A percentile compares a stretch with the other conserved stretches of the same genome.
Evolutionary conservation across 2,888 invertebrate genomes (phyloP).

Genomic region (Stenolophus ochropezus): DNA sequence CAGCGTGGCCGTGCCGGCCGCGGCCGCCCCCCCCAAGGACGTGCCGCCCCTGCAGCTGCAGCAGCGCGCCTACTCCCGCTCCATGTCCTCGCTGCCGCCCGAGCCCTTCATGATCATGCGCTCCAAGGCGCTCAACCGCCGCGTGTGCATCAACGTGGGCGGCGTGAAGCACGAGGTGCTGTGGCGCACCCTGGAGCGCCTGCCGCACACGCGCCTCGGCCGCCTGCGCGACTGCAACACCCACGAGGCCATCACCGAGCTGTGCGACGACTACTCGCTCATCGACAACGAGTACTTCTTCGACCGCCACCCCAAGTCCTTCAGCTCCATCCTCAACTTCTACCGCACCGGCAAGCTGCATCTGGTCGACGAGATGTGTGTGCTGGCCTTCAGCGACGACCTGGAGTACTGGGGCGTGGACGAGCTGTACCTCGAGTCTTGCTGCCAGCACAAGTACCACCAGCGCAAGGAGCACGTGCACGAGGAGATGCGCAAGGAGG

Average conservation of each 20-base stretch:
- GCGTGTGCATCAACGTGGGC: slow-evolving; percentile 95
- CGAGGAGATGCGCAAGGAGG: slow-evolving; percentile 99
- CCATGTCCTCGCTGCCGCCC: slow-evolving; percentile 93
- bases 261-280: slow-evolving; percentile 98
- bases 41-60: slow-evolving; percentile 83
- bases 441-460: slow-evolving; percentile 99
- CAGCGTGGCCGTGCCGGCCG: slow-evolving; percentile 64
- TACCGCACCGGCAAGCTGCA: slow-evolving; percentile 98
- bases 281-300: slow-evolving; percentile 99
- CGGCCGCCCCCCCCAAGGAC: slow-evolving; percentile 71
- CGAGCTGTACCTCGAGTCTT: slow-evolving; percentile 97
- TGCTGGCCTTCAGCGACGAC: slow-evolving; percentile 98
- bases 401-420: slow-evolving; percentile 99
- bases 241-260: slow-evolving; percentile 94
- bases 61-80: slow-evolving; percentile 76
- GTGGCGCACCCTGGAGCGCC: slow-evolving; percentile 94
- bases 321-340: slow-evolving; percentile 97
- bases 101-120: slow-evolving; percentile 98
- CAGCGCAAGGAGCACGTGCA: slow-evolving; percentile 98
- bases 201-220: slow-evolving; percentile 97
- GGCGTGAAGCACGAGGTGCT: slow-evolving; percentile 96
- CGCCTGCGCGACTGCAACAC: slow-evolving; percentile 95
- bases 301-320: slow-evolving; percentile 98
- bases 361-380: slow-evolving; percentile 99
- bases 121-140: slow-evolving; percentile 92